Conservation (phyloP, 2,797 vertebrate genomes). For the Ctenopoma kingsleyae region DNA sequence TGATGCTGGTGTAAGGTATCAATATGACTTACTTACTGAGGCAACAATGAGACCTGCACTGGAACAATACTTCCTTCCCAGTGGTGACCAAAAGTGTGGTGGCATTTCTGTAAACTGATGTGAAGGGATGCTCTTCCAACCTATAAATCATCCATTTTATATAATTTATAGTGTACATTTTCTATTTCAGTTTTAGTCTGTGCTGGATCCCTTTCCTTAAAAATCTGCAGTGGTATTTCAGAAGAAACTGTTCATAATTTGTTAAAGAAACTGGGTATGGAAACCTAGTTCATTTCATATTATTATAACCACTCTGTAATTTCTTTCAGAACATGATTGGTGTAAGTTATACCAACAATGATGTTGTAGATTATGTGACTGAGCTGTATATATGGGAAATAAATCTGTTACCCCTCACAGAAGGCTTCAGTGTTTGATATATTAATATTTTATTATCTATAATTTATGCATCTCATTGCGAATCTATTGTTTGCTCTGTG, state of each 20-base stretch:
- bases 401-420: neutral
- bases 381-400: neutral
- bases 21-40: neutral
- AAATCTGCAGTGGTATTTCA: constrained; percentile 5
- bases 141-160: neutral
- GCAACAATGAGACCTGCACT: neutral
- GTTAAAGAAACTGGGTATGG: neutral
- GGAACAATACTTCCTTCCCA: neutral
- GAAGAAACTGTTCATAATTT: neutral
- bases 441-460: neutral
- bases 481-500: neutral
- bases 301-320: neutral
- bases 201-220: neutral
- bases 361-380: neutral
- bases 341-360: neutral
- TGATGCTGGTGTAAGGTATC: constrained; percentile 9
- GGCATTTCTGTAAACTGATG: neutral
- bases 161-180: neutral
- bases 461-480: neutral
- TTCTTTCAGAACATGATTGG: neutral
- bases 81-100: neutral
- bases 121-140: neutral
- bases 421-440: neutral
- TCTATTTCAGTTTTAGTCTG: constrained; percentile 7
- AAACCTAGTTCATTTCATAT: neutral